Conservation (phyloP, 2,797 vertebrate species). For the Sandelia bainsii region DNA sequence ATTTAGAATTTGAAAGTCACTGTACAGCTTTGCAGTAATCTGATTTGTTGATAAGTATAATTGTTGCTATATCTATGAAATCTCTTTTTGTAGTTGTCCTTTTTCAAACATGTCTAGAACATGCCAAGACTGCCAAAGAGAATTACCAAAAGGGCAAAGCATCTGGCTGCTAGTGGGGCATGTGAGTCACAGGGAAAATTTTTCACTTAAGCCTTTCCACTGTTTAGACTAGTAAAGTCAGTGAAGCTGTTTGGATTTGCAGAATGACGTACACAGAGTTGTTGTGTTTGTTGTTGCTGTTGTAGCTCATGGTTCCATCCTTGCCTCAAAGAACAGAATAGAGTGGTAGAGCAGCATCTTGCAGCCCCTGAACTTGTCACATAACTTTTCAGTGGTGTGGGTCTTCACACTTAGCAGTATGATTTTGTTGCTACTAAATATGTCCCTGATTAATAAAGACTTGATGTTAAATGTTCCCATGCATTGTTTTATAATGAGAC, state of each 20-base stretch:
- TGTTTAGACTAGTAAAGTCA: conserved; percentile 39
- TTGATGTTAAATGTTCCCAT: neutral
- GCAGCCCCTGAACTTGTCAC: conserved; percentile 10
- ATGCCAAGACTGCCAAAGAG: conserved; percentile 3
- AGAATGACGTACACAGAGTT: neutral
- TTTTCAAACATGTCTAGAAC: conserved; percentile 5
- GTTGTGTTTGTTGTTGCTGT: neutral
- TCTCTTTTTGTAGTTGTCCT: neutral
- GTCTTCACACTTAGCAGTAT: neutral
- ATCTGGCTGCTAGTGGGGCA: conserved; percentile 36
- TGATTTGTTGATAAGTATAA: neutral
- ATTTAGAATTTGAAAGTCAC: neutral
- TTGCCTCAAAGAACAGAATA: neutral
- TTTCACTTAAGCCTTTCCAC: conserved; percentile 18
- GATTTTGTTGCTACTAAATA: neutral
- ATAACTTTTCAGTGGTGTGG: neutral
- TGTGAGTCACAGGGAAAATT: conserved; percentile 53
- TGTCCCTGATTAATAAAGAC: neutral
- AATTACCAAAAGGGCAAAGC: conserved; percentile 3
- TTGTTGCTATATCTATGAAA: neutral
- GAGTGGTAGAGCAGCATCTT: conserved; percentile 14
- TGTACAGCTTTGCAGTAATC: neutral
- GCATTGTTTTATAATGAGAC: neutral
- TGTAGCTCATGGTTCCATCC: neutral
- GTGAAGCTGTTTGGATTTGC: neutral